A percentile compares a stretch with the other conserved stretches of the same genome.
These are phyloP conservation scores for Toxonevra muliebris DNA, from an alignment of 2,888 invertebrate genomes.

Conservation along the genomic window DNA sequence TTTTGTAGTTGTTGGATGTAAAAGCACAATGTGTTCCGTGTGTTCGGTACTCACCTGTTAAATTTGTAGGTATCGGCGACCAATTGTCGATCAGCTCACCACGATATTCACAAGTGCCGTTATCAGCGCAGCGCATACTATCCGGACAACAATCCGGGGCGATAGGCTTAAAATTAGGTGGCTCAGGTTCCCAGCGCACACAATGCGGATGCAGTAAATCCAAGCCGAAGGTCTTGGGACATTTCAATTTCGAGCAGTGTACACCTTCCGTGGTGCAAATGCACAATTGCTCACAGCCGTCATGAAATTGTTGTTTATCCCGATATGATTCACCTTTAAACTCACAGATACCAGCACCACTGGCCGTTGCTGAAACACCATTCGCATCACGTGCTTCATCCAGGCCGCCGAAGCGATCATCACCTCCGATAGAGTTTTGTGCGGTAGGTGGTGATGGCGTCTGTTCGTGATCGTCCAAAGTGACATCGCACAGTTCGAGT, in stretches of 20 bases:
- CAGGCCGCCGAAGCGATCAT: conserved; percentile 36
- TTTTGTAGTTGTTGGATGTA: conserved; percentile 4
- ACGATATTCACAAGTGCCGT: conserved; percentile 82
- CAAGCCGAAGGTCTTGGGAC: conserved; percentile 85
- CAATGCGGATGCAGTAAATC: conserved; percentile 86
- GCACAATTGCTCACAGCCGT: conserved; percentile 83
- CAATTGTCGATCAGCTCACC: conserved; percentile 75
- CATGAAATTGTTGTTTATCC: conserved; percentile 80
- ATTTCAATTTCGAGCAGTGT: conserved; percentile 82
- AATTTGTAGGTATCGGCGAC: conserved; percentile 80
- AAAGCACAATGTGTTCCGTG: neutral
- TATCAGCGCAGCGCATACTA: conserved; percentile 79
- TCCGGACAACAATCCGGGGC: conserved; percentile 86
- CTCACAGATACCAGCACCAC: conserved; percentile 44
- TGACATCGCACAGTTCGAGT: conserved; percentile 85
- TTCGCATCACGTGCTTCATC: conserved; percentile 57
- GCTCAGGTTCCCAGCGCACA: conserved; percentile 85
- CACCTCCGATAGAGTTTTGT: conserved; percentile 49
- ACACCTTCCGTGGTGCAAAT: conserved; percentile 76
- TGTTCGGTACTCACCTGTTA: conserved; percentile 68
- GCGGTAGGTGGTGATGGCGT: conserved; percentile 52
- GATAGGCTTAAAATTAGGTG: conserved; percentile 73
- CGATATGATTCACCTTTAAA: conserved; percentile 57
- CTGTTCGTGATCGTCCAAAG: conserved; percentile 79
- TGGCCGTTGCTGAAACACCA: conserved; percentile 30